Percentiles rank a stretch among this genome's conserved stretches.
Conservation (phyloP, 2,113 vertebrate species). For the Tiliqua scincoides region DNA sequence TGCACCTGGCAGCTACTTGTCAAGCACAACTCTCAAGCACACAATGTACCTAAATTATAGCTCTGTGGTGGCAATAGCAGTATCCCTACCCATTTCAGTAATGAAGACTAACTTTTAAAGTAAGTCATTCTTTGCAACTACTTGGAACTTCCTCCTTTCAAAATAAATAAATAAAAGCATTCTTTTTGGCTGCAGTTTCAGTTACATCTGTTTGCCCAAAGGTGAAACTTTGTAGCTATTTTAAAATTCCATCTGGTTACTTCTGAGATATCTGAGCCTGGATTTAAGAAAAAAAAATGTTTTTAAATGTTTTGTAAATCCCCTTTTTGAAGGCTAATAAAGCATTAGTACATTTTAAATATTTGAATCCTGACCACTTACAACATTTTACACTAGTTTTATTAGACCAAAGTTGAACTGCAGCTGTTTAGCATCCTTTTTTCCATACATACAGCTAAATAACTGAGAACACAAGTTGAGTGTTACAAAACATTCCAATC, state of each 20-base stretch:
- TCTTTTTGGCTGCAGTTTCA: not conserved
- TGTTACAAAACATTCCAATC: not conserved
- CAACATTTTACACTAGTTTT: not conserved
- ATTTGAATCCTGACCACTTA: not conserved
- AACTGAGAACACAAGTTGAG: not conserved
- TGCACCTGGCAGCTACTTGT: constrained; percentile 44
- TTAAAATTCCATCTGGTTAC: constrained; percentile 23
- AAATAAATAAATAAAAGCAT: constrained; percentile 17
- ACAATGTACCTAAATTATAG: constrained; percentile 46
- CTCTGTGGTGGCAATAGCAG: constrained; percentile 23
- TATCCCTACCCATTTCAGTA: constrained; percentile 25
- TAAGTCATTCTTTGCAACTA: not conserved
- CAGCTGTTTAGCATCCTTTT: not conserved
- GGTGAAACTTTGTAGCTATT: constrained; percentile 18
- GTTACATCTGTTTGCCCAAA: not conserved
- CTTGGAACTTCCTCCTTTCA: constrained; percentile 23
- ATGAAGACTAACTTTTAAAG: constrained; percentile 36
- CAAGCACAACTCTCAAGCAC: constrained; percentile 27
- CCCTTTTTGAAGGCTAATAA: not conserved
- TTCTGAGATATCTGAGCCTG: not conserved
- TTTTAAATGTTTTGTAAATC: not conserved
- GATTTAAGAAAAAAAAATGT: not conserved
- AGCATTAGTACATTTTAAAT: not conserved
- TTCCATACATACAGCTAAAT: not conserved
- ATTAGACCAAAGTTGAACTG: not conserved